phyloP scores from a whole-genome alignment of 2,797 vertebrate species.

The Gobio occitaniae region DNA sequence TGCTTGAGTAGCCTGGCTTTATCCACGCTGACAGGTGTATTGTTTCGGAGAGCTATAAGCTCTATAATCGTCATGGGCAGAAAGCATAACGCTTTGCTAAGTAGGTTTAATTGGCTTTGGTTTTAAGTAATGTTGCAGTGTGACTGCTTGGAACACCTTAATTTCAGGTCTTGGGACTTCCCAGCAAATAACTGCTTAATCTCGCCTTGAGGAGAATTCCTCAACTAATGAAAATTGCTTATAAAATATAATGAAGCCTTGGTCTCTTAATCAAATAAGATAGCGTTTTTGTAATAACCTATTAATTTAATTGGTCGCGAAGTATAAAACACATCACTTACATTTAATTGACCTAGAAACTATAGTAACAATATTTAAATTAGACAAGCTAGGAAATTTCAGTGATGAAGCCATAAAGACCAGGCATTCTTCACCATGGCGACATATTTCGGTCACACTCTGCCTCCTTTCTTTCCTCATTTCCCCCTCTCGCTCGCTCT shows the following conservation, averaged over 20 bases:
- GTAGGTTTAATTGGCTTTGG: conserved; percentile 98
- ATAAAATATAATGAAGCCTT: conserved; percentile 98
- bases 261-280: conserved; percentile 99
- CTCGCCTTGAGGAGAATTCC: conserved; percentile 95
- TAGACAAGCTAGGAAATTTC: conserved; percentile 82
- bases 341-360: conserved; percentile 99
- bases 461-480: conserved; percentile 70
- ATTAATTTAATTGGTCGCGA: conserved; percentile 99
- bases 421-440: conserved; percentile 60
- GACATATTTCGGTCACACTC: conserved; percentile 68
- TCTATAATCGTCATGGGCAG: conserved; percentile 93
- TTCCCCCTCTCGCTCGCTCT: conserved; percentile 72
- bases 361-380: conserved; percentile 94
- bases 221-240: conserved; percentile 98
- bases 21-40: conserved; percentile 98
- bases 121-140: conserved; percentile 94
- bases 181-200: conserved; percentile 94
- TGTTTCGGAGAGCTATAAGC: conserved; percentile 96
- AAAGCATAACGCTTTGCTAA: conserved; percentile 94
- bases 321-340: conserved; percentile 98
- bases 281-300: conserved; percentile 93
- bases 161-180: conserved; percentile 87
- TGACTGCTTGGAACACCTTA: conserved; percentile 92
- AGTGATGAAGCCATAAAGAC: conserved; percentile 67
- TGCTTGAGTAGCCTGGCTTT: conserved; percentile 92